phyloP scores from a whole-genome alignment of 2,113 vertebrate genomes.

The Phocoena phocoena region DNA sequence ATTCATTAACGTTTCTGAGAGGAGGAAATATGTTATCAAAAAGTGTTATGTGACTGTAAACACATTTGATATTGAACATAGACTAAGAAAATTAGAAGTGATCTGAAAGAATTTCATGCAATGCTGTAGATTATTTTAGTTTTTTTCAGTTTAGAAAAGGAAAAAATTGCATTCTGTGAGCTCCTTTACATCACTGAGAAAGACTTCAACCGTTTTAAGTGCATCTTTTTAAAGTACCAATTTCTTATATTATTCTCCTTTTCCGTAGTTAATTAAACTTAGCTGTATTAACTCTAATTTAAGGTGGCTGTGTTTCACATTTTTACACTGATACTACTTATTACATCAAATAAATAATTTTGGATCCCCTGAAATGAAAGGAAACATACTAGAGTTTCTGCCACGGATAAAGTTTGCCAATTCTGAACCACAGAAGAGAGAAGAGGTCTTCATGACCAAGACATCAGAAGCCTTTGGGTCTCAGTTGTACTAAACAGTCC shows the following conservation, averaged over 20 bases:
- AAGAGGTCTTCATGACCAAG: background rate
- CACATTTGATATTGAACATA: background rate
- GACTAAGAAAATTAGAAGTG: constrained; percentile 7
- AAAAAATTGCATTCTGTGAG: background rate
- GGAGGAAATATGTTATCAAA: background rate
- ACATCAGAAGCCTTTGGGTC: background rate
- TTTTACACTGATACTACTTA: constrained; percentile 13
- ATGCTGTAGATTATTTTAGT: background rate
- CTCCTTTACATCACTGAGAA: background rate
- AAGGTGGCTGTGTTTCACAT: background rate
- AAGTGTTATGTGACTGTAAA: background rate
- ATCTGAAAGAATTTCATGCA: background rate
- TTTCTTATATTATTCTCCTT: constrained; percentile 1
- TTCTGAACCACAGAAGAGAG: background rate
- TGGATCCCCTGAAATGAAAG: background rate
- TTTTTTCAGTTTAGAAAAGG: constrained; percentile 6
- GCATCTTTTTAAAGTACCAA: background rate
- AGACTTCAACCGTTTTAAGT: background rate
- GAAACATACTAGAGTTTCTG: background rate
- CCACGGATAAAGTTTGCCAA: background rate
- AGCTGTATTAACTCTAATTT: background rate
- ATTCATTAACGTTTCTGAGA: background rate
- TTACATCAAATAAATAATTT: constrained; percentile 40
- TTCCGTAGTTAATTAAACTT: background rate
- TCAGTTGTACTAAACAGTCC: background rate